Evolutionary conservation across 2,888 invertebrate genomes (phyloP).

Genomic region (Meteorus cinctellus): DNA sequence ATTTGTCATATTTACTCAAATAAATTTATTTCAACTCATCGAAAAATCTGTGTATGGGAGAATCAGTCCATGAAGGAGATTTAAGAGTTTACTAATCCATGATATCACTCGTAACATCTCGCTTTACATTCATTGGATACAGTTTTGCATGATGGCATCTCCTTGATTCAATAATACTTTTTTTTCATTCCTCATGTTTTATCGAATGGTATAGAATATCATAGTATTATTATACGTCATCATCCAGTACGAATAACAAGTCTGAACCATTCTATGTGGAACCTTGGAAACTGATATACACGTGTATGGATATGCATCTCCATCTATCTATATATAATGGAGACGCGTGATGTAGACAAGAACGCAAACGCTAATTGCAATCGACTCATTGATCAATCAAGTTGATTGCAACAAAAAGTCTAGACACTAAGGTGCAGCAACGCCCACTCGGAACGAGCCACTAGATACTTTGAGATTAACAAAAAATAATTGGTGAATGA

Average conservation of each 20-base stretch:
- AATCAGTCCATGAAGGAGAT: not conserved
- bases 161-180: too few species aligned
- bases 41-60: not conserved
- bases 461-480: not conserved
- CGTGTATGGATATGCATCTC: not conserved
- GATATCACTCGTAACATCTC: too few species aligned
- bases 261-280: too few species aligned
- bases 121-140: too few species aligned
- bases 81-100: too few species aligned
- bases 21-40: not conserved
- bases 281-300: conserved; percentile 3
- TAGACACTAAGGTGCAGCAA: conserved; percentile 59
- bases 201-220: too few species aligned
- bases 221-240: too few species aligned
- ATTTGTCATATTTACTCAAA: too few species aligned
- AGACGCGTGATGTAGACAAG: conserved; percentile 31
- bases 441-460: conserved; percentile 56
- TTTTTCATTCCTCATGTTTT: too few species aligned
- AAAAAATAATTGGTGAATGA: not conserved
- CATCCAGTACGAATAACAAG: too few species aligned
- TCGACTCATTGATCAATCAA: conserved; percentile 64
- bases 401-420: conserved; percentile 65
- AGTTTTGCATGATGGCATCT: too few species aligned
- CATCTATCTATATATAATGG: conserved; percentile 4
- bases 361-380: conserved; percentile 61